phyloP scores from a whole-genome alignment of 2,113 vertebrate genomes.

The Procapra przewalskii region DNA sequence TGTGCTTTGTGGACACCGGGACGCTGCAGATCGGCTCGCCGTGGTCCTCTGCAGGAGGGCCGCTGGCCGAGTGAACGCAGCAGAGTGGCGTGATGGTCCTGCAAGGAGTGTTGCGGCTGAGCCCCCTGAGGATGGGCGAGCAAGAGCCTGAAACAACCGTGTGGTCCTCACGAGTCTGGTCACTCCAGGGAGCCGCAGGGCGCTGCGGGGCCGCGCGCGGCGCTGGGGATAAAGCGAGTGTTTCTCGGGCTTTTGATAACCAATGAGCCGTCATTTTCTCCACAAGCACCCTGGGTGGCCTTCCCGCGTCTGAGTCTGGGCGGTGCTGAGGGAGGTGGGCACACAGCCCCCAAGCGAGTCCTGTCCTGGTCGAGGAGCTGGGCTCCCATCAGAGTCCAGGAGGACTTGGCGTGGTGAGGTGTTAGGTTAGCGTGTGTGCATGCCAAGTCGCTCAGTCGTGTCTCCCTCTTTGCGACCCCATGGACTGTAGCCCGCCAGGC shows the following conservation, averaged over 20 bases:
- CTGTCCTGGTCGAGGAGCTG: not conserved
- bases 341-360: not conserved
- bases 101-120: not conserved
- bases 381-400: not conserved
- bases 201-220: accelerated
- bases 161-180: not conserved
- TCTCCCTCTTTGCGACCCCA: not conserved
- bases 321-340: not conserved
- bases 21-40: not conserved
- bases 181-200: not conserved
- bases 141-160: not conserved
- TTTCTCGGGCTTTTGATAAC: not conserved
- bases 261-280: not conserved
- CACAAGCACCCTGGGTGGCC: too few relatives aligned
- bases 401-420: too few relatives aligned
- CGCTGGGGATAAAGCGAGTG: accelerated
- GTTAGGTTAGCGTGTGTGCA: accelerated
- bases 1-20: not conserved
- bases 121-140: not conserved
- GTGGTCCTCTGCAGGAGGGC: not conserved
- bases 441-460: accelerated
- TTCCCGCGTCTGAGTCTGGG: not conserved
- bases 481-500: not conserved
- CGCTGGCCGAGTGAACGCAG: not conserved
- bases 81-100: not conserved